Evolutionary conservation across 2,888 invertebrate genomes (phyloP).

Genomic region (Cheilosia impressa): DNA sequence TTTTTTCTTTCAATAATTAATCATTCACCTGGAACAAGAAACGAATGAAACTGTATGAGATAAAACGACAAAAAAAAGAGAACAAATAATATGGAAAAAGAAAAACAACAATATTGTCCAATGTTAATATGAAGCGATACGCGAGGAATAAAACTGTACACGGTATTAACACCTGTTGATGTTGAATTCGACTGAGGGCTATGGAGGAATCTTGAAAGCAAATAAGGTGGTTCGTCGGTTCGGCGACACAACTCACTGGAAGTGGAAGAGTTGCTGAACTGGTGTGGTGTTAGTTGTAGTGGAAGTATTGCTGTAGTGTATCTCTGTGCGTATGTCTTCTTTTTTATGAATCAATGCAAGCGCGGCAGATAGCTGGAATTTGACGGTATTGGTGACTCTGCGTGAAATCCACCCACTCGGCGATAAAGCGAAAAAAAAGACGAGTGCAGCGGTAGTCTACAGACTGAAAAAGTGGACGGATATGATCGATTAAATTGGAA

Average conservation of each 20-base stretch:
- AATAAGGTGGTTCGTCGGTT: slow-evolving; percentile 65
- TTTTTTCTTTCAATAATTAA: slow-evolving; percentile 42
- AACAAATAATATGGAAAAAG: slow-evolving; percentile 43
- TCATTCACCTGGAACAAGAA: slow-evolving; percentile 71
- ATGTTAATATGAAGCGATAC: slow-evolving; percentile 58
- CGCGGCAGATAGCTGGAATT: slow-evolving; percentile 12
- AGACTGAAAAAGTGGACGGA: not conserved
- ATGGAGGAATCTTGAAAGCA: slow-evolving; percentile 71
- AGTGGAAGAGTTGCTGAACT: slow-evolving; percentile 57
- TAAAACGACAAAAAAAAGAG: slow-evolving; percentile 36
- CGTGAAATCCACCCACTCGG: slow-evolving; percentile 54
- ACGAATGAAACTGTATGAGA: slow-evolving; percentile 47
- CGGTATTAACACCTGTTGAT: slow-evolving; percentile 79
- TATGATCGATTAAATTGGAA: slow-evolving; percentile 41
- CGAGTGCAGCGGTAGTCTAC: slow-evolving; percentile 18
- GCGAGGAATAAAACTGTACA: slow-evolving; percentile 68
- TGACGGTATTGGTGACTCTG: slow-evolving; percentile 30
- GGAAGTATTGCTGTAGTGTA: slow-evolving; percentile 8
- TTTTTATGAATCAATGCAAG: not conserved
- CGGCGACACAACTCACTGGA: slow-evolving; percentile 62
- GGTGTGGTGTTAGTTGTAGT: slow-evolving; percentile 30
- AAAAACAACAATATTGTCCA: slow-evolving; percentile 43
- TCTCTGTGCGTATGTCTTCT: slow-evolving; percentile 3
- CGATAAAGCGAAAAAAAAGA: not conserved
- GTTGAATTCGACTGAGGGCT: slow-evolving; percentile 78